phyloP scores from a whole-genome alignment of 2,113 vertebrate species.

The Prionailurus bengalensis region DNA sequence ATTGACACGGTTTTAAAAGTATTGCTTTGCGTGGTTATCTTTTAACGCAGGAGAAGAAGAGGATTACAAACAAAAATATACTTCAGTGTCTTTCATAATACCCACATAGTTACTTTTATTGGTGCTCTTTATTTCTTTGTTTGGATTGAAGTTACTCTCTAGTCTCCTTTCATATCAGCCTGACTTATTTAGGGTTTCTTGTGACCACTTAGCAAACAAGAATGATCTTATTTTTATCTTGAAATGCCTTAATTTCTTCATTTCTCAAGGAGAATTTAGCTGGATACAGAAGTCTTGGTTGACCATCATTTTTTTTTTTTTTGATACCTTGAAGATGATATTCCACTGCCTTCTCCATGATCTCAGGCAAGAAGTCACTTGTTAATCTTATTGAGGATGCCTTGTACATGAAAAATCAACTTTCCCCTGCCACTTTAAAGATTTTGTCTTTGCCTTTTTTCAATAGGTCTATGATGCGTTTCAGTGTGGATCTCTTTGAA shows the following conservation, averaged over 20 bases:
- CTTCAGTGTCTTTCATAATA: background rate
- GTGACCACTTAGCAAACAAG: background rate
- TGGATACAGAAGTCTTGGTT: background rate
- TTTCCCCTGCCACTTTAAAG: background rate
- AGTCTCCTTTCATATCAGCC: background rate
- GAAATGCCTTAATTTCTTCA: background rate
- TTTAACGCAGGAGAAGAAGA: background rate
- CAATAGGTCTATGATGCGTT: background rate
- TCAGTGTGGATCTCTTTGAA: too few species aligned
- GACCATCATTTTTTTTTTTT: background rate
- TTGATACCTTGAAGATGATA: background rate
- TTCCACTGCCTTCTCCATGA: background rate
- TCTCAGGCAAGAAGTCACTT: background rate
- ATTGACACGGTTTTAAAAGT: background rate
- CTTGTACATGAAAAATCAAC: background rate
- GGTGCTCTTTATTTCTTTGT: background rate
- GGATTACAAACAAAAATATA: background rate
- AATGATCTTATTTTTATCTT: background rate
- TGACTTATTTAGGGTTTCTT: background rate
- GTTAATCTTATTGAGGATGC: background rate
- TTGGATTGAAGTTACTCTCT: background rate
- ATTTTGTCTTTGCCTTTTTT: background rate
- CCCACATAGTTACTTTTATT: background rate
- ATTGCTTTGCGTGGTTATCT: background rate
- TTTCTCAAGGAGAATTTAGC: background rate